Evolutionary conservation across 2,113 vertebrate genomes (phyloP).

Genomic region (Cephalophus harveyi): DNA sequence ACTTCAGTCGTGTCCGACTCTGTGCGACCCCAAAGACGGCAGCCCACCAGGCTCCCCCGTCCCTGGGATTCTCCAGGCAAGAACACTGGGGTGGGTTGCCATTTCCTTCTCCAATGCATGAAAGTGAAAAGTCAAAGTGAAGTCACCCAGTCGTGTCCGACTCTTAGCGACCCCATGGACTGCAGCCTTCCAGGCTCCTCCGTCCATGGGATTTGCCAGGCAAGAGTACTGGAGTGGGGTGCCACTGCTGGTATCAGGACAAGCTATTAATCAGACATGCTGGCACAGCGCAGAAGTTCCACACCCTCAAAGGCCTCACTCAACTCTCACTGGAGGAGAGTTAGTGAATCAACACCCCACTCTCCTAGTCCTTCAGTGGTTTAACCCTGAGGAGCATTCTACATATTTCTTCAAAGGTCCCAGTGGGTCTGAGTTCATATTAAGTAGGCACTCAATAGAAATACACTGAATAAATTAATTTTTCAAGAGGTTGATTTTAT

Average conservation of each 20-base stretch:
- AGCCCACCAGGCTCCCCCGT: no score
- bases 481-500: neutral
- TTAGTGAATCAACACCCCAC: fast-evolving
- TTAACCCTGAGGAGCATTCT: neutral
- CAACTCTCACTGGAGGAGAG: neutral
- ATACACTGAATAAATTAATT: neutral
- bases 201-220: no score
- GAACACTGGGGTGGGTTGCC: no score
- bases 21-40: no score
- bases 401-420: neutral
- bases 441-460: neutral
- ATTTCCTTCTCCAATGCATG: no score
- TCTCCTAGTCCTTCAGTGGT: neutral
- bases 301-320: neutral
- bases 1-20: no score
- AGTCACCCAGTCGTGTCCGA: no score
- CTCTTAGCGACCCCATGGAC: no score
- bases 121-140: no score
- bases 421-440: neutral
- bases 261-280: neutral
- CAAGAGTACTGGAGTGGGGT: no score
- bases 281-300: neutral
- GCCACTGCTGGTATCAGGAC: neutral
- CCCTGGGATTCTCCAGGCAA: no score
- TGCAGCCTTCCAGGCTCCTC: no score